phyloP scores from a whole-genome alignment of 1,140 invertebrate species.

The Zaprionus capensis region DNA sequence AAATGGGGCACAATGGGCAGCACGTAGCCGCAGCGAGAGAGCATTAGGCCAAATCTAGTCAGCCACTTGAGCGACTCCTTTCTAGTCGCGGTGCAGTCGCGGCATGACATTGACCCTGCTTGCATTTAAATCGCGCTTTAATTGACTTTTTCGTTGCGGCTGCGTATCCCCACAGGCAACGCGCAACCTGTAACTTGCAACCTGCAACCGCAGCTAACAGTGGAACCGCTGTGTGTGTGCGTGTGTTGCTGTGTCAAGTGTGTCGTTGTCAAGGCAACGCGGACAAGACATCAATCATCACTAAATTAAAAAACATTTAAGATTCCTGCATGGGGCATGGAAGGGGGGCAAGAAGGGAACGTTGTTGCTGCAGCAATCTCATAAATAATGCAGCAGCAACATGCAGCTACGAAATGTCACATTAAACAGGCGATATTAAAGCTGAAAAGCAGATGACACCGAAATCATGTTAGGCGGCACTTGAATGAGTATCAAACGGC shows the following conservation, averaged over 20 bases:
- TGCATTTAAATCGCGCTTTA: slow-evolving; percentile 78
- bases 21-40: slow-evolving; percentile 43
- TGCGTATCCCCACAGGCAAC: slow-evolving; percentile 67
- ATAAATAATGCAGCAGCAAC: slow-evolving; percentile 75
- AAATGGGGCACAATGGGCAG: slow-evolving; percentile 70
- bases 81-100: slow-evolving; percentile 38
- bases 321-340: slow-evolving; percentile 54
- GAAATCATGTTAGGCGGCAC: slow-evolving; percentile 82
- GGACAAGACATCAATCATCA: slow-evolving; percentile 82
- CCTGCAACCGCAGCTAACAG: background rate
- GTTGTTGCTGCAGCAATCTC: slow-evolving; percentile 42
- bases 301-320: slow-evolving; percentile 83
- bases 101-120: slow-evolving; percentile 66
- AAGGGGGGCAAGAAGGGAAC: slow-evolving; percentile 28
- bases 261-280: slow-evolving; percentile 72
- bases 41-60: slow-evolving; percentile 51
- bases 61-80: slow-evolving; percentile 62
- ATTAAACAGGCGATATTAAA: slow-evolving; percentile 82
- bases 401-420: slow-evolving; percentile 71
- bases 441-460: slow-evolving; percentile 83
- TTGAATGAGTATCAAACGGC: slow-evolving; percentile 83
- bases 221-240: slow-evolving; percentile 23
- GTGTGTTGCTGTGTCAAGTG: slow-evolving; percentile 59
- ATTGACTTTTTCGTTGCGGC: slow-evolving; percentile 70
- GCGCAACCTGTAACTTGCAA: slow-evolving; percentile 6